Conservation (phyloP, 2,888 invertebrate genomes). For the Tachina fera region DNA sequence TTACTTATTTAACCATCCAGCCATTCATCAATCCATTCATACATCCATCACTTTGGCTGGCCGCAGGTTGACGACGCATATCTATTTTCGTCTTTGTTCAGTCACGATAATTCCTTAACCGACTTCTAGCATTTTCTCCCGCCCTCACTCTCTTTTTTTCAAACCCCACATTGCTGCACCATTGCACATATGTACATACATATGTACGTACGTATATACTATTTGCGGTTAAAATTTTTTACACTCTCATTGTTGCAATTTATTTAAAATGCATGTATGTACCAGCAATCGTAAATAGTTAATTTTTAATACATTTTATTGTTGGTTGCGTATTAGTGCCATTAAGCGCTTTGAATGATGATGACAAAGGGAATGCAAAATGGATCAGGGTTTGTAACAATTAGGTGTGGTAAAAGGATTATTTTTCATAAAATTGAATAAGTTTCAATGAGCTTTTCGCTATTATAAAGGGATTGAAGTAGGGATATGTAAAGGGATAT, state of each 20-base stretch:
- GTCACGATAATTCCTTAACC: background rate
- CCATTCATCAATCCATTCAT: constrained; percentile 32
- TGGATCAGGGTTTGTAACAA: constrained; percentile 13
- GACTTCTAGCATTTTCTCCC: background rate
- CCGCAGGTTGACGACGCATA: constrained; percentile 58
- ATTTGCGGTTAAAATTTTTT: constrained; percentile 49
- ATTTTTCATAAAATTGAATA: constrained; percentile 1
- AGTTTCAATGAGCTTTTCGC: background rate
- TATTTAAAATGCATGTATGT: constrained; percentile 36
- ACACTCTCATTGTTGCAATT: constrained; percentile 52
- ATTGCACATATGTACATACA: too few relatives aligned
- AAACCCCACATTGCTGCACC: too few relatives aligned
- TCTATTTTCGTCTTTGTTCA: constrained; percentile 46
- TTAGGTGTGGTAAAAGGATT: constrained; percentile 5
- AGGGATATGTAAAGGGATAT: too few relatives aligned
- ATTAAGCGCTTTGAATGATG: constrained; percentile 12
- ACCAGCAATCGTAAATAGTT: constrained; percentile 32
- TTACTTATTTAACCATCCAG: constrained; percentile 42
- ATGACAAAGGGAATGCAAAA: background rate
- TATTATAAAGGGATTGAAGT: background rate
- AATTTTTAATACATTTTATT: constrained; percentile 46
- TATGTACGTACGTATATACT: background rate
- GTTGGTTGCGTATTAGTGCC: constrained; percentile 27
- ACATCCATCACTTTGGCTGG: constrained; percentile 17
- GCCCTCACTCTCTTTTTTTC: too few relatives aligned